Evolutionary conservation across 2,888 invertebrate genomes (phyloP).

Genomic region (Leucophenga maculata): DNA sequence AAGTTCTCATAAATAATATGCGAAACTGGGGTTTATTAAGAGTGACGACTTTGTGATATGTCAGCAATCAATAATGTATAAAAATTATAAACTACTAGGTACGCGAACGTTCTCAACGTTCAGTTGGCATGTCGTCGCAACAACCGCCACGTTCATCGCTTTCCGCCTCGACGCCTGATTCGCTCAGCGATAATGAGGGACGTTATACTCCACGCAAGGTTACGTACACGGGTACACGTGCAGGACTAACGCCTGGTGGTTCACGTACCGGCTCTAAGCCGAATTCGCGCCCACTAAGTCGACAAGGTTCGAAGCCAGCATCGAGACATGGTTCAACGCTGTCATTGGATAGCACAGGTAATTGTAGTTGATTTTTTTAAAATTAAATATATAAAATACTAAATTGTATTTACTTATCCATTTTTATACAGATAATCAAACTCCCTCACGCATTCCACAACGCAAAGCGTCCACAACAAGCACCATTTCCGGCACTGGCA

Average conservation of each 20-base stretch:
- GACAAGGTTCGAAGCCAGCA: slow-evolving; percentile 92
- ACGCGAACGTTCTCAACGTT: slow-evolving; percentile 91
- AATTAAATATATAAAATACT: too few relatives aligned
- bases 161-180: slow-evolving; percentile 91
- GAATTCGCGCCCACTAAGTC: slow-evolving; percentile 86
- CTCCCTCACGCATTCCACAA: slow-evolving; percentile 87
- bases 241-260: slow-evolving; percentile 83
- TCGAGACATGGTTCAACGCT: slow-evolving; percentile 94
- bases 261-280: slow-evolving; percentile 84
- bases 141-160: slow-evolving; percentile 83
- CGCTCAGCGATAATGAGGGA: slow-evolving; percentile 88
- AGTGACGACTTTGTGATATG: not conserved
- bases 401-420: not conserved
- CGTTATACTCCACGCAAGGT: slow-evolving; percentile 80
- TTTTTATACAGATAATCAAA: slow-evolving; percentile 72
- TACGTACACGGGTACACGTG: slow-evolving; percentile 76
- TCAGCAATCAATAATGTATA: not conserved
- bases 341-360: slow-evolving; percentile 90
- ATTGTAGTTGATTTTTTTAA: slow-evolving; percentile 12
- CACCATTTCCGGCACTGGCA: slow-evolving; percentile 74
- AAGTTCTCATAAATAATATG: not conserved
- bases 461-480: slow-evolving; percentile 78
- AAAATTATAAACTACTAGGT: slow-evolving; percentile 77
- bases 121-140: slow-evolving; percentile 90
- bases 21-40: not conserved